Evolutionary conservation across 2,888 invertebrate species (phyloP).

Genomic region (Oxystoma pomonae): DNA sequence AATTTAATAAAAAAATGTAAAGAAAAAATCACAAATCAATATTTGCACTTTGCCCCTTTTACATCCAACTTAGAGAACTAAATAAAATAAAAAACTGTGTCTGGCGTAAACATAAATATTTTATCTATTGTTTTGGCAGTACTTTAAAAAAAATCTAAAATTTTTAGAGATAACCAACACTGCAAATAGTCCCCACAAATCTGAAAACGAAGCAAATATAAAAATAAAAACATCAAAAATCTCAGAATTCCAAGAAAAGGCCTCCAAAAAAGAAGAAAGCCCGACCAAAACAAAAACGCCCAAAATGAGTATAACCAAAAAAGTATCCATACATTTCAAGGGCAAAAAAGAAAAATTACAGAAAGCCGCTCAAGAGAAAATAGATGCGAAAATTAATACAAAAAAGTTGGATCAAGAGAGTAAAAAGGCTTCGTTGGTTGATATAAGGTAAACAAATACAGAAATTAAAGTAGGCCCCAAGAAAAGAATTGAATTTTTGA

Average conservation of each 20-base stretch:
- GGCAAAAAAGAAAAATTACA: conserved; percentile 40
- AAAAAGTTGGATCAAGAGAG: conserved; percentile 25
- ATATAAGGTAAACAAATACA: no score
- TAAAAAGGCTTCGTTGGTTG: conserved; percentile 36
- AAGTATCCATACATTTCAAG: conserved; percentile 50
- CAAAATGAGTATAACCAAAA: conserved; percentile 42
- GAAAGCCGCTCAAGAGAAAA: conserved; percentile 15
- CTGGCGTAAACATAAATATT: no score
- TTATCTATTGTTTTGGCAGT: no score
- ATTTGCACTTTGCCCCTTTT: no score
- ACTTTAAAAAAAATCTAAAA: background rate
- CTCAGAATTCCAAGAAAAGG: conserved; percentile 22
- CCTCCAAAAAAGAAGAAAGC: conserved; percentile 24
- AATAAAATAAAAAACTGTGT: no score
- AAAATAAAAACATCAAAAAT: conserved; percentile 33
- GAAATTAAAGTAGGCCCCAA: no score
- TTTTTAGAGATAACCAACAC: background rate
- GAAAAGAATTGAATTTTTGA: no score
- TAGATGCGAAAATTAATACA: conserved; percentile 23
- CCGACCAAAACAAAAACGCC: conserved; percentile 31
- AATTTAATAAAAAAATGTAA: no score
- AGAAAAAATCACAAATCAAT: no score
- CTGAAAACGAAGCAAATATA: conserved; percentile 42
- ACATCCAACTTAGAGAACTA: no score
- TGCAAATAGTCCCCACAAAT: background rate